phyloP scores from a whole-genome alignment of 2,797 vertebrate species.

The Sparidentex hasta region DNA sequence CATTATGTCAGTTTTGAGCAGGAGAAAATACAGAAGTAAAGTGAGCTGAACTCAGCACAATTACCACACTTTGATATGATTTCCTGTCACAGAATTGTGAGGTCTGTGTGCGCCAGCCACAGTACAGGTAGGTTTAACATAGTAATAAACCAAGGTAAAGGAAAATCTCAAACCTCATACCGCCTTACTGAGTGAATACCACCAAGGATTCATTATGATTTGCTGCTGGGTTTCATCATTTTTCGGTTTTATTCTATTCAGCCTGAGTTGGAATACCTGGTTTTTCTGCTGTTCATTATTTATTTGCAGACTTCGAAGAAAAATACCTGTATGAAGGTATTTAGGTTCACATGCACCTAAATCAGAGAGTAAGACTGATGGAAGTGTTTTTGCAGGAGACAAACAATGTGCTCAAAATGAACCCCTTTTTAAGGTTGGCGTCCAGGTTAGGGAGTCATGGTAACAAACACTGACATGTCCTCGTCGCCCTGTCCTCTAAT shows the following conservation, averaged over 20 bases:
- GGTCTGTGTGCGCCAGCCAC: not conserved
- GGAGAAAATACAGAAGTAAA: not conserved
- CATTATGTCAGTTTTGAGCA: not conserved
- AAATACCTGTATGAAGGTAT: no score
- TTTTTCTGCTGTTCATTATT: not conserved
- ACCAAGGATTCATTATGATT: not conserved
- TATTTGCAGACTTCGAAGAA: not conserved
- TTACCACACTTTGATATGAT: not conserved
- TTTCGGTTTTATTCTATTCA: not conserved
- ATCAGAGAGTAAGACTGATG: not conserved
- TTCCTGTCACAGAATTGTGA: not conserved
- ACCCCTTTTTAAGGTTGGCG: not conserved
- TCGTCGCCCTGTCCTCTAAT: not conserved
- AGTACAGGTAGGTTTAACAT: not conserved
- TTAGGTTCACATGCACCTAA: not conserved
- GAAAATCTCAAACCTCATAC: not conserved
- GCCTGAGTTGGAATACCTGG: not conserved
- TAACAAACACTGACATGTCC: no score
- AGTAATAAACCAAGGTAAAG: not conserved
- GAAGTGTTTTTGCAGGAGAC: not conserved
- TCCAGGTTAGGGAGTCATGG: no score
- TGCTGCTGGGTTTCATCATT: not conserved
- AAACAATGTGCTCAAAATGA: not conserved
- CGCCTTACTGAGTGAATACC: conserved; percentile 5
- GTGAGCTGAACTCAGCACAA: not conserved